phyloP scores from a whole-genome alignment of 1,140 invertebrate species.

The Lepidurus packardi region DNA sequence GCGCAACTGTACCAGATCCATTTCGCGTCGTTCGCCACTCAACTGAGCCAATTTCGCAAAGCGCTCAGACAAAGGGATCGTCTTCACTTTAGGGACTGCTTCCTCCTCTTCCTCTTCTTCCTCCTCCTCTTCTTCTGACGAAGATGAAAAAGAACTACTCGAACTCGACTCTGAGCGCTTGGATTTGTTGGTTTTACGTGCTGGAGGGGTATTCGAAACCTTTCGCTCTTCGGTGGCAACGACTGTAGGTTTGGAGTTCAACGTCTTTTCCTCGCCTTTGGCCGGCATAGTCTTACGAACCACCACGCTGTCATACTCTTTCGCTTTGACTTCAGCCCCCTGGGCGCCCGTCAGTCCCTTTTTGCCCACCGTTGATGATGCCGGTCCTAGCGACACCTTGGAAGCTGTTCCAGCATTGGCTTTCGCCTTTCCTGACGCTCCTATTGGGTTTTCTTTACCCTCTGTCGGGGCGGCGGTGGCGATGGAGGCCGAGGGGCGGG shows the following conservation, averaged over 20 bases:
- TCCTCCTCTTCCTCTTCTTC: slow-evolving; percentile 23
- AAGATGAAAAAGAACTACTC: slow-evolving; percentile 20
- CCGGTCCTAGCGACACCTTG: not conserved
- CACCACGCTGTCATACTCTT: not conserved
- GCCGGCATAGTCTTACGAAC: not conserved
- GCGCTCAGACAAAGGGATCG: slow-evolving; percentile 39
- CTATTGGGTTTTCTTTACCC: not conserved
- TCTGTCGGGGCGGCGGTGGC: not conserved
- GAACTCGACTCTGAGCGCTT: slow-evolving; percentile 13
- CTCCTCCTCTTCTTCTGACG: slow-evolving; percentile 26
- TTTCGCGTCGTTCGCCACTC: slow-evolving; percentile 39
- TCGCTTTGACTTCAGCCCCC: not conserved
- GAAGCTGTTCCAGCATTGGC: not conserved
- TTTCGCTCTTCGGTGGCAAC: not conserved
- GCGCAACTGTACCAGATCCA: slow-evolving; percentile 39
- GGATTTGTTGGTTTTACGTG: not conserved
- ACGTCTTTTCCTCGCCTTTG: not conserved
- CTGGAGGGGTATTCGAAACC: not conserved
- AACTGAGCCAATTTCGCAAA: slow-evolving; percentile 40
- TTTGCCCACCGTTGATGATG: not conserved
- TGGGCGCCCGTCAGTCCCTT: not conserved
- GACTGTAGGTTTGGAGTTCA: not conserved
- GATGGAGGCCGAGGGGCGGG: not conserved
- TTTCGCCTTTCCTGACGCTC: not conserved
- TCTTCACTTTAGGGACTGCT: slow-evolving; percentile 26